phyloP scores from a whole-genome alignment of 2,888 invertebrate species.

The Seira musarum region DNA sequence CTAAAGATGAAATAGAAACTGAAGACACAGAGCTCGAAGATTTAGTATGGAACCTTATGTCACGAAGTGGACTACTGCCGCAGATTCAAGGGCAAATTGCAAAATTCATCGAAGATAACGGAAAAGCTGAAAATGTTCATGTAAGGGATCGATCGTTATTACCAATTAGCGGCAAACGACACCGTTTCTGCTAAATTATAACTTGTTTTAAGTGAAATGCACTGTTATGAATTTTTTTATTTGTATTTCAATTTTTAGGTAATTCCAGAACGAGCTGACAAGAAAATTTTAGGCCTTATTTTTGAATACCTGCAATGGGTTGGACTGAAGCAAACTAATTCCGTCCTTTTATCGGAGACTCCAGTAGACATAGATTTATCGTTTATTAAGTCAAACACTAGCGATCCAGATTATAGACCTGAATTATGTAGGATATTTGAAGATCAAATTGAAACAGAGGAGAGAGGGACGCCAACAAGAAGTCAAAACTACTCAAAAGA shows the following conservation, averaged over 20 bases:
- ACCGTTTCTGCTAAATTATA: background rate
- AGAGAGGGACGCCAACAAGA: slow-evolving; percentile 21
- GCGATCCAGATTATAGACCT: slow-evolving; percentile 39
- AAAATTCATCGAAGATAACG: slow-evolving; percentile 65
- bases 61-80: slow-evolving; percentile 60
- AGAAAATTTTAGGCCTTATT: slow-evolving; percentile 55
- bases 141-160: slow-evolving; percentile 33
- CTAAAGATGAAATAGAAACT: slow-evolving; percentile 45
- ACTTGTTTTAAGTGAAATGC: background rate
- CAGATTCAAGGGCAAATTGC: slow-evolving; percentile 65
- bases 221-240: background rate
- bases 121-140: slow-evolving; percentile 45
- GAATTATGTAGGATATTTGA: slow-evolving; percentile 39
- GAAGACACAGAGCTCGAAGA: slow-evolving; percentile 64
- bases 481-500: slow-evolving; percentile 52
- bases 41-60: slow-evolving; percentile 63
- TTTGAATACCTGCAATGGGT: slow-evolving; percentile 69
- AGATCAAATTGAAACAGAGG: slow-evolving; percentile 33
- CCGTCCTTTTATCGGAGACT: slow-evolving; percentile 62
- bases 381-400: slow-evolving; percentile 20
- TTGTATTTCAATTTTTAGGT: slow-evolving; percentile 42
- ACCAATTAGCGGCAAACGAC: too few relatives aligned
- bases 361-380: slow-evolving; percentile 60
- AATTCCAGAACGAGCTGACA: slow-evolving; percentile 54
- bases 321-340: slow-evolving; percentile 66